These are phyloP conservation scores for Dicrurus megarhynchus DNA, from an alignment of 2,113 vertebrate genomes.

Conservation along the genomic window DNA sequence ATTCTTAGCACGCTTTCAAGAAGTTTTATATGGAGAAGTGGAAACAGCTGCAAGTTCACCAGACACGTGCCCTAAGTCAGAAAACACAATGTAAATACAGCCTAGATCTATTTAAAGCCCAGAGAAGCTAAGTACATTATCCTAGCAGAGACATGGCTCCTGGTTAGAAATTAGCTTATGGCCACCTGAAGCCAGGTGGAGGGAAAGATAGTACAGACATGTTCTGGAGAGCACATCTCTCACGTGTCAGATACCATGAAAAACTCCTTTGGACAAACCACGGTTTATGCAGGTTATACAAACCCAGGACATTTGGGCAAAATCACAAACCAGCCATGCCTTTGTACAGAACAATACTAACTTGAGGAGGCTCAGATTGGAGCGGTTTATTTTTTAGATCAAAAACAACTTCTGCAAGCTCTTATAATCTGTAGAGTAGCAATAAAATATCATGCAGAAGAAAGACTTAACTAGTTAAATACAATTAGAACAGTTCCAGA, in stretches of 20 bases:
- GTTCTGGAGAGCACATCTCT: background rate
- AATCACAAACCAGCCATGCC: background rate
- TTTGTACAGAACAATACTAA: background rate
- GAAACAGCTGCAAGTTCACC: background rate
- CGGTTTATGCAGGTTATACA: background rate
- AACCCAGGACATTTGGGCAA: background rate
- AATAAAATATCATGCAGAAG: accelerated
- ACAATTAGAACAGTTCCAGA: background rate
- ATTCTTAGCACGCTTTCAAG: background rate
- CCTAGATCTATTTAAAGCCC: background rate
- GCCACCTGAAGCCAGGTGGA: background rate
- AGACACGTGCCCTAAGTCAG: accelerated
- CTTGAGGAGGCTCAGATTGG: background rate
- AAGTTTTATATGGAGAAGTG: background rate
- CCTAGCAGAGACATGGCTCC: background rate
- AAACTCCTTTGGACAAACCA: background rate
- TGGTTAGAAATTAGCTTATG: background rate
- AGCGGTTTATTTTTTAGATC: background rate
- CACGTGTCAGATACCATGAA: accelerated
- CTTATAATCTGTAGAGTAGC: background rate
- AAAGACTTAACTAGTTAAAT: background rate
- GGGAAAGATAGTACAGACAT: background rate
- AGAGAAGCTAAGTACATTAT: background rate
- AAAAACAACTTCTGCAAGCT: background rate
- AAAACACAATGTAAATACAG: background rate